Percentiles rank a stretch among this genome's conserved stretches.
These are phyloP conservation scores for Mastigias papua DNA, from an alignment of 30 jellyfish, hydroid and myxozoan genomes.

Conservation along the genomic window DNA sequence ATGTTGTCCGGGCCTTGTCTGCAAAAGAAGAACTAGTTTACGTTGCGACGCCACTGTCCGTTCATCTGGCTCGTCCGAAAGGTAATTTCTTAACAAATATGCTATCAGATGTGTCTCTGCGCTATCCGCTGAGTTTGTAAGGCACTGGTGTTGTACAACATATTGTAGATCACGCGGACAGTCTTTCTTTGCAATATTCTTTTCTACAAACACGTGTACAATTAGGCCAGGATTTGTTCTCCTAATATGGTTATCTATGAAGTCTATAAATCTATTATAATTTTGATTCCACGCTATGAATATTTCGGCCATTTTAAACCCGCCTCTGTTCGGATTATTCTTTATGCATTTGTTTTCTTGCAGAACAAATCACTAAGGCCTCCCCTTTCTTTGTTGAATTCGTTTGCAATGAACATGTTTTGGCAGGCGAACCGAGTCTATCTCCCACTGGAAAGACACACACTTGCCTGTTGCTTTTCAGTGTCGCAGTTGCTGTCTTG, in stretches of 20 bases:
- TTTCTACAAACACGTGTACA: slow-evolving; percentile 24
- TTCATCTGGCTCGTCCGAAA: neutral
- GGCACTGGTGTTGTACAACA: slow-evolving; percentile 45
- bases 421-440: too few species aligned
- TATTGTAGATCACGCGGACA: slow-evolving; percentile 42
- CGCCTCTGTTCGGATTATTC: neutral
- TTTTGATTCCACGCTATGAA: slow-evolving; percentile 52
- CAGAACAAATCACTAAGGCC: too few species aligned
- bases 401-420: too few species aligned
- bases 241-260: neutral
- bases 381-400: too few species aligned
- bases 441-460: too few species aligned
- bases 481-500: too few species aligned
- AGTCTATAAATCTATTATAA: slow-evolving; percentile 18
- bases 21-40: slow-evolving; percentile 16
- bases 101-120: slow-evolving; percentile 61
- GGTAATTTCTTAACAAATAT: slow-evolving; percentile 25
- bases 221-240: neutral
- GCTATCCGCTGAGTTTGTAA: slow-evolving; percentile 39
- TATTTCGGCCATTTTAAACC: slow-evolving; percentile 35
- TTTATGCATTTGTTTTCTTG: too few species aligned
- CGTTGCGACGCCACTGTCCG: neutral
- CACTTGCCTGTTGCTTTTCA: too few species aligned
- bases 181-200: slow-evolving; percentile 23
- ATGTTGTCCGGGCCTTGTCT: slow-evolving; percentile 63